These are phyloP conservation scores for Cynodonichthys magdalenae DNA, from an alignment of 2,797 vertebrate species.

Conservation along the genomic window DNA sequence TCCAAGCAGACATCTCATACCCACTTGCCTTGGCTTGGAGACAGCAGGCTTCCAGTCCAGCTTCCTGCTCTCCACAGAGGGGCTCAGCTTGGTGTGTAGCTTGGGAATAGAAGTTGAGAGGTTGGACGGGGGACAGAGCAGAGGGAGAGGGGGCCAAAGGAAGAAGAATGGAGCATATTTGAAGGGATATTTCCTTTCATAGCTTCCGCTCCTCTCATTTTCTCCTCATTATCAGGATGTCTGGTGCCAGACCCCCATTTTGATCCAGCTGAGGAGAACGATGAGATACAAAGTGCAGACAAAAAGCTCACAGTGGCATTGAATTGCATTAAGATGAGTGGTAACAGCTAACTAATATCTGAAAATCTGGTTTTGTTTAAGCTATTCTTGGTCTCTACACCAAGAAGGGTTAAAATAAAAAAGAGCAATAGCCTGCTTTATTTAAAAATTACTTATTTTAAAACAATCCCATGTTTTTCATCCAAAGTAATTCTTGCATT, in stretches of 20 bases:
- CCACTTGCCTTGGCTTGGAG: conserved; percentile 52
- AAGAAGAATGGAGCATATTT: conserved; percentile 45
- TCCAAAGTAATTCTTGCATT: conserved; percentile 52
- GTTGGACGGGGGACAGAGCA: conserved; percentile 54
- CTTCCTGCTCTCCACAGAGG: conserved; percentile 65
- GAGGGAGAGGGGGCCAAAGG: conserved; percentile 14
- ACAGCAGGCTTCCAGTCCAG: conserved; percentile 51
- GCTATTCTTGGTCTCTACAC: conserved; percentile 18
- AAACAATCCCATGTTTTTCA: conserved; percentile 41
- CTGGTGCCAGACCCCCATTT: conserved; percentile 66
- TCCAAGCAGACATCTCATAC: conserved; percentile 57
- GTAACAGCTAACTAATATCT: conserved; percentile 17
- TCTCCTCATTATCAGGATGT: conserved; percentile 71
- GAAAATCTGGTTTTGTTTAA: conserved; percentile 54
- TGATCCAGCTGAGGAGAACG: conserved; percentile 56
- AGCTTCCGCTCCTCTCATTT: conserved; percentile 71
- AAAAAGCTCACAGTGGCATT: conserved; percentile 51
- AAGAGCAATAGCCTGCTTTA: conserved; percentile 34
- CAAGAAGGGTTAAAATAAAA: conserved; percentile 19
- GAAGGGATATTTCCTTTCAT: conserved; percentile 75
- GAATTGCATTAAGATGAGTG: conserved; percentile 49
- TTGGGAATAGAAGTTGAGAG: conserved; percentile 64
- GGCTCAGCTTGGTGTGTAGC: conserved; percentile 50
- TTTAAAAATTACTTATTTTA: conserved; percentile 23
- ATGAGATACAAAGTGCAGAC: conserved; percentile 66